Base-by-base conservation (phyloP, 2,113 vertebrate species). In the Toxotes jaculatrix region DNA sequence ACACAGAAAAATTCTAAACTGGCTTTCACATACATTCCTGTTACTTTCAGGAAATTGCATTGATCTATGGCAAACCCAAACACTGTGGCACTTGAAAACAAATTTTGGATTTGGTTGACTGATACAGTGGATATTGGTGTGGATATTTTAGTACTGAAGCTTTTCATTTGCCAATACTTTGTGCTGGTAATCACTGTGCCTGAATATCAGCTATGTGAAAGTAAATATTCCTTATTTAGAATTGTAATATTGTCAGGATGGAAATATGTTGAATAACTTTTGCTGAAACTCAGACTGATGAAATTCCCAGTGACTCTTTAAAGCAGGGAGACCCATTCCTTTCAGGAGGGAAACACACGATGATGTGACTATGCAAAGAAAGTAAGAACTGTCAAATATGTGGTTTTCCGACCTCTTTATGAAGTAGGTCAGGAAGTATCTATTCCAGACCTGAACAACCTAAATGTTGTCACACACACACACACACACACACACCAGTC, bases 41-140 rank as follows among this genome's bases (percentile, higher is more conserved):
- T 85, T 73, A 72, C 77, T 73, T 82, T 87, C 82, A 64, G 10
- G 27, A 53, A 73, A 68, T 69, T 74, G 64, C 62, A 68, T 75
- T 68, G 77, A 84, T 77, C 53, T 49, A 27, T 7, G 31, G 40
- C 9, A 21, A 69, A 77, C 1, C 6, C 3, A 6, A 66, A 67
- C 0, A 43, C 2, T 21, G 13, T 36, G 47, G 6, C 12, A 23
- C 38, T 62, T 7, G 16, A 51, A 68, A 75, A 57, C n/a, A 75
- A 86, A 74, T 34, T 19, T 56, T 13, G 13, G n/a, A 21, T 42
- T 32, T 49, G 65, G 49, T 5, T 43, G 42, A 36, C 34, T 49
- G 32, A 56, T 69, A n/a, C 19, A 36, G 60, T 0, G 8, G 53
- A 55, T 62, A 74, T 36, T 34, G 60, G 45, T 14, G 32, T 47